A percentile compares a stretch with the other conserved stretches of the same genome.
phyloP scores from a whole-genome alignment of 2,797 vertebrate genomes.

The Tinamus major region DNA sequence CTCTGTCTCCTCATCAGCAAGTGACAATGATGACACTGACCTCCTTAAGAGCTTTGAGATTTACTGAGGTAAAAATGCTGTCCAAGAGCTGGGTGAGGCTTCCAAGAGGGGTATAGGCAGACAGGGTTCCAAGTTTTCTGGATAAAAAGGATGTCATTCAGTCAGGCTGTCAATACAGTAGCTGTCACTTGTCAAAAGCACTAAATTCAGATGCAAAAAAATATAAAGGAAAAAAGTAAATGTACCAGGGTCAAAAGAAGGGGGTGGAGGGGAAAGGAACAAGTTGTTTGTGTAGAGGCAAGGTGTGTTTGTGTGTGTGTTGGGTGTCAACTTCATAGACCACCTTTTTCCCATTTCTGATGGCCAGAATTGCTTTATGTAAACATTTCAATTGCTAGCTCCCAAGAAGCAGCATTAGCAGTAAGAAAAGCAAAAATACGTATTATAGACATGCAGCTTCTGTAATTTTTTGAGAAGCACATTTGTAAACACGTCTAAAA shows the following conservation, averaged over 20 bases:
- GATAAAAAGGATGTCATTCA: conserved; percentile 56
- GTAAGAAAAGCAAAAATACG: conserved; percentile 65
- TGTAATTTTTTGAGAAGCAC: conserved; percentile 37
- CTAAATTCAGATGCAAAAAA: conserved; percentile 56
- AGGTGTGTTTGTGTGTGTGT: neutral
- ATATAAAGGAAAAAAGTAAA: conserved; percentile 24
- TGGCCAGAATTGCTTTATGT: conserved; percentile 61
- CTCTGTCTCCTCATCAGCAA: neutral
- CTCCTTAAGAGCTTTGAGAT: neutral
- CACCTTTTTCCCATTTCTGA: conserved; percentile 49
- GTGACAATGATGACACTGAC: neutral
- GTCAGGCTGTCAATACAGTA: conserved; percentile 51
- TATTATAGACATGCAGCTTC: conserved; percentile 68
- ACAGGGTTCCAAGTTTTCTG: neutral
- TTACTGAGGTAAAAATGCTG: neutral
- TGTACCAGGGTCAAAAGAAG: conserved; percentile 27
- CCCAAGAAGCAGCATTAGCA: conserved; percentile 71
- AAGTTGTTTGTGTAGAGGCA: conserved; percentile 20
- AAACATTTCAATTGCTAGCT: conserved; percentile 74
- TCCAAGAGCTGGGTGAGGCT: neutral
- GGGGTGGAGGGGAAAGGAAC: conserved; percentile 12
- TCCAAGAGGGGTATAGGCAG: neutral
- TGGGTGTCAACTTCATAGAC: conserved; percentile 17
- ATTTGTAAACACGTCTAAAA: conserved; percentile 82
- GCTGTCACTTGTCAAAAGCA: conserved; percentile 58